Evolutionary conservation across 2,113 vertebrate genomes (phyloP).

Genomic region (Otocyon megalotis): DNA sequence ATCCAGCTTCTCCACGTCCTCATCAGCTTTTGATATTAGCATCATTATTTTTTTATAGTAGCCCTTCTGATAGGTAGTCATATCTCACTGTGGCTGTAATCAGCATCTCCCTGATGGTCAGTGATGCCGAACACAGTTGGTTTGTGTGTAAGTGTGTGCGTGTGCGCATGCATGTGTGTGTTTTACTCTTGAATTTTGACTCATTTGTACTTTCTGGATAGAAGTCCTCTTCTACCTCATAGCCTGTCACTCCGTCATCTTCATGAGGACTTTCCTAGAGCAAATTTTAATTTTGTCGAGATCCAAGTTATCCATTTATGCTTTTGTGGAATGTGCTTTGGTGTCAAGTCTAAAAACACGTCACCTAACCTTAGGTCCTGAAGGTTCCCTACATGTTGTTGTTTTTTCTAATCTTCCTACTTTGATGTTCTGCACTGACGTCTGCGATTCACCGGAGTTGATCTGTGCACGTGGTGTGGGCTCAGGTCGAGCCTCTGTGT

Average conservation of each 20-base stretch:
- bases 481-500: rapidly evolving
- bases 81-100: not conserved
- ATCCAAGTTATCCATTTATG: too few relatives aligned
- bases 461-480: not conserved
- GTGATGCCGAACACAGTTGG: rapidly evolving
- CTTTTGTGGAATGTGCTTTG: not conserved
- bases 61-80: rapidly evolving
- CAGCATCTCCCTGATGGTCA: rapidly evolving
- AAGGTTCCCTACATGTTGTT: too few relatives aligned
- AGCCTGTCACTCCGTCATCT: too few relatives aligned
- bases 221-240: not conserved
- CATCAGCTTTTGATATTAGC: too few relatives aligned
- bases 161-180: too few relatives aligned
- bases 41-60: not conserved
- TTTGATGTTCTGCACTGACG: not conserved
- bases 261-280: not conserved
- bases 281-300: not conserved
- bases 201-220: not conserved
- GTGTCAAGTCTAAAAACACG: not conserved
- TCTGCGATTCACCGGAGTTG: not conserved
- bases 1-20: too few relatives aligned
- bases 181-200: not conserved
- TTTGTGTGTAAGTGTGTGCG: not conserved
- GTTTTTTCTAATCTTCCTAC: not conserved
- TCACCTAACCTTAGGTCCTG: not conserved